Evolutionary conservation across 2,113 vertebrate species (phyloP).

Genomic region (Bettongia penicillata): DNA sequence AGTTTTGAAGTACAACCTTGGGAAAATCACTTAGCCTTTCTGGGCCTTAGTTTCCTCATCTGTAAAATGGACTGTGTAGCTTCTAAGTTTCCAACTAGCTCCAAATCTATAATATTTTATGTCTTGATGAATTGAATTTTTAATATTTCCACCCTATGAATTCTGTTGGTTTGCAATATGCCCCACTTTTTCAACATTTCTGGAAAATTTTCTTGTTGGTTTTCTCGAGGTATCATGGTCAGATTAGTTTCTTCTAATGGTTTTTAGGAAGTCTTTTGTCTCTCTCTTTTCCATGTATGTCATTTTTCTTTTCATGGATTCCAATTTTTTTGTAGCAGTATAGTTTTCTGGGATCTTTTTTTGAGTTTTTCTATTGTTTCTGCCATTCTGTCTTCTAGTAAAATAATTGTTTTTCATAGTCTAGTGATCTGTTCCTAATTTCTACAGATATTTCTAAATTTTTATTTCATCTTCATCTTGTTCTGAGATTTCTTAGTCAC

Average conservation of each 20-base stretch:
- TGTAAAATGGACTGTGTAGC: neutral
- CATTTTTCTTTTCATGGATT: neutral
- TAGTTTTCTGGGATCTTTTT: neutral
- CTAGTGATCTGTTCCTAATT: neutral
- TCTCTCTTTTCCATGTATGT: neutral
- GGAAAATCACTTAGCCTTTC: neutral
- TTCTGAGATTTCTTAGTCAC: neutral
- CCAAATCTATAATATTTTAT: neutral
- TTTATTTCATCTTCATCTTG: neutral
- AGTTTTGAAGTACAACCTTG: neutral
- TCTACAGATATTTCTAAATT: neutral
- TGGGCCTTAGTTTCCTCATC: neutral
- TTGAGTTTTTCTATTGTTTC: neutral
- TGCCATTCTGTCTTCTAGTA: neutral
- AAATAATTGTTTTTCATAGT: neutral
- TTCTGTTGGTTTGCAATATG: neutral
- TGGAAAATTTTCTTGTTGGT: neutral
- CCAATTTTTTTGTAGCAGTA: neutral
- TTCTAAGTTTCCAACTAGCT: neutral
- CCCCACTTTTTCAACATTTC: neutral
- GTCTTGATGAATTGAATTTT: neutral
- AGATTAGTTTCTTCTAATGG: neutral
- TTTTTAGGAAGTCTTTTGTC: neutral
- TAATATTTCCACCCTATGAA: neutral
- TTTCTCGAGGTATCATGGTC: neutral